phyloP scores from a whole-genome alignment of 1,140 invertebrate genomes.

The Cyclina sinensis region DNA sequence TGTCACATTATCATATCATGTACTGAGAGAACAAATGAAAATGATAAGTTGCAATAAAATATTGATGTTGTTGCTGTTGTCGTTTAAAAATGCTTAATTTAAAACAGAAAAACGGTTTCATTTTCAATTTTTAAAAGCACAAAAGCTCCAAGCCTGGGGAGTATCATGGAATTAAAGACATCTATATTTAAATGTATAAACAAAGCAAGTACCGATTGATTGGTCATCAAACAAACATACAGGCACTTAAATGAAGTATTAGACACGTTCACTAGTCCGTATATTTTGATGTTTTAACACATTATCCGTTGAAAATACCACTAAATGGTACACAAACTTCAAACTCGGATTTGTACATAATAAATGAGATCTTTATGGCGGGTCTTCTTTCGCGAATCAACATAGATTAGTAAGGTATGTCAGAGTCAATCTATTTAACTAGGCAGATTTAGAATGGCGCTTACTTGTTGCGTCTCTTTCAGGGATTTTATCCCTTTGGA shows the following conservation, averaged over 20 bases:
- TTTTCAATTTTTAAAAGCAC: too few species aligned
- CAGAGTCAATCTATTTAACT: conserved; percentile 66
- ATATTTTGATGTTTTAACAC: conserved; percentile 70
- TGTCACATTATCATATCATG: too few species aligned
- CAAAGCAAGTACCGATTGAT: background rate
- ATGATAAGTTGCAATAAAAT: too few species aligned
- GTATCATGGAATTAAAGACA: background rate
- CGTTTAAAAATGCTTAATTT: too few species aligned
- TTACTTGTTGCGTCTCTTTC: conserved; percentile 62
- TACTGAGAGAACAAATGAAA: too few species aligned
- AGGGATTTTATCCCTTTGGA: conserved; percentile 54
- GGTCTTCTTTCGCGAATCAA: background rate
- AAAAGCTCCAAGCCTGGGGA: too few species aligned
- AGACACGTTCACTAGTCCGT: conserved; percentile 59
- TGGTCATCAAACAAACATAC: conserved; percentile 27
- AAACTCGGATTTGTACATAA: conserved; percentile 64
- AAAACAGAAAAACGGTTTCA: too few species aligned
- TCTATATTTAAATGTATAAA: background rate
- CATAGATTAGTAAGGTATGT: conserved; percentile 57
- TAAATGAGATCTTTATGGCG: conserved; percentile 66
- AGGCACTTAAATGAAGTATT: conserved; percentile 53
- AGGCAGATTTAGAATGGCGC: conserved; percentile 57
- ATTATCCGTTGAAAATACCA: conserved; percentile 68
- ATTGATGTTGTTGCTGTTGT: too few species aligned
- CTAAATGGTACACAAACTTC: conserved; percentile 68